These are phyloP conservation scores for Uria aalge DNA, from an alignment of 2,113 vertebrate species.

Conservation along the genomic window DNA sequence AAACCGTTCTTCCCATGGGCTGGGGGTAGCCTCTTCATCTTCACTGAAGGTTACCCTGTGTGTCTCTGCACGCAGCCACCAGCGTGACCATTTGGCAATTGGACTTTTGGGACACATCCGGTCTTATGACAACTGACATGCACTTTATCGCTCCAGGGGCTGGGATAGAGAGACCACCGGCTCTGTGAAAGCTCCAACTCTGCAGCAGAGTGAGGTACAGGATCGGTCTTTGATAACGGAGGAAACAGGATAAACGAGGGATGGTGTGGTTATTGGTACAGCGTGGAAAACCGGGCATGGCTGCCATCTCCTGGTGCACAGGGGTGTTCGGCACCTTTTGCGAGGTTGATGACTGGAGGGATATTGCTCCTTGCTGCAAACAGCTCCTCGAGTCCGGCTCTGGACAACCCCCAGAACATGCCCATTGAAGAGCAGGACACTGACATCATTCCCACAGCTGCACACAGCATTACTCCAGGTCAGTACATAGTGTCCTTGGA, in stretches of 20 bases:
- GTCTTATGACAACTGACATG: not conserved
- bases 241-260: not conserved
- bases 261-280: not conserved
- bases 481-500: conserved; percentile 20
- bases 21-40: not conserved
- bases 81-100: not conserved
- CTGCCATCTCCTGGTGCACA: not conserved
- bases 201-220: not conserved
- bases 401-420: not conserved
- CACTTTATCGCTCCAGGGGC: rapidly evolving
- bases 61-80: not conserved
- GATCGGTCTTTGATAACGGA: rapidly evolving
- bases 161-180: not conserved
- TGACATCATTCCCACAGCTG: conserved; percentile 41
- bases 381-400: rapidly evolving
- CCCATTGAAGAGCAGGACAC: not conserved
- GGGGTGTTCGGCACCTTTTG: not conserved
- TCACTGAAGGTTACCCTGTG: rapidly evolving
- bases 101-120: not conserved
- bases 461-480: not conserved
- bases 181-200: not conserved
- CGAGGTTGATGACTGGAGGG: not conserved
- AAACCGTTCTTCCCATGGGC: not conserved
- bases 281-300: not conserved
- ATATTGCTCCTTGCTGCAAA: not conserved